Conservation (phyloP, 30 jellyfish, hydroid and myxozoan species). For the Chironex yamaguchii region DNA sequence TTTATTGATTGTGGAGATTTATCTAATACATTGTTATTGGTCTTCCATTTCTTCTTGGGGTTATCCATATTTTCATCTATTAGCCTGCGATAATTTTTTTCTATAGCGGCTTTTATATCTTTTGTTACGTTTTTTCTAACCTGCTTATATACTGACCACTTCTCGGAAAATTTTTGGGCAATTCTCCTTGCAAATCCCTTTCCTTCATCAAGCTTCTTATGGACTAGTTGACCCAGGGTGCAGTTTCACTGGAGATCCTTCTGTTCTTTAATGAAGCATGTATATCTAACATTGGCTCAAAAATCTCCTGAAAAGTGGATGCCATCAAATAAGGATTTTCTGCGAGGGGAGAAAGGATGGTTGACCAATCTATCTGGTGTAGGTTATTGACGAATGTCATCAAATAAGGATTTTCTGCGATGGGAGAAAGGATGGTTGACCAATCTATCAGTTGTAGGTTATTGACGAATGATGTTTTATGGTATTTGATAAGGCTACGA, state of each 20-base stretch:
- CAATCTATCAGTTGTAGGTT: constrained; percentile 60
- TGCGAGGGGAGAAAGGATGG: constrained; percentile 55
- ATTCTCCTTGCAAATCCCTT: constrained; percentile 28
- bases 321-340: constrained; percentile 49
- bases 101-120: constrained; percentile 3
- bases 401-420: constrained; percentile 16
- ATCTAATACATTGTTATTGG: constrained; percentile 44
- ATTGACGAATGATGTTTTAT: constrained; percentile 8
- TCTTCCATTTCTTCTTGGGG: constrained; percentile 54
- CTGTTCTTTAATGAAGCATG: constrained; percentile 8
- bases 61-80: constrained; percentile 38
- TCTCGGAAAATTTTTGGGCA: constrained; percentile 11
- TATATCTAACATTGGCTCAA: constrained; percentile 33
- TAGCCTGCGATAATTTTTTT: too few species aligned
- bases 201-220: constrained; percentile 41
- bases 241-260: constrained; percentile 13
- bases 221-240: constrained; percentile 45
- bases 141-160: constrained; percentile 5
- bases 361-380: constrained; percentile 52
- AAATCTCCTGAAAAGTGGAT: constrained; percentile 43
- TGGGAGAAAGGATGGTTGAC: constrained; percentile 56
- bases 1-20: constrained; percentile 43
- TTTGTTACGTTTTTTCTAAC: constrained; percentile 5
- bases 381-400: constrained; percentile 45
- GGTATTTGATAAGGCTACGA: constrained; percentile 7